These are phyloP conservation scores for Toxonevra muliebris DNA, from an alignment of 2,888 invertebrate genomes.

Conservation along the genomic window DNA sequence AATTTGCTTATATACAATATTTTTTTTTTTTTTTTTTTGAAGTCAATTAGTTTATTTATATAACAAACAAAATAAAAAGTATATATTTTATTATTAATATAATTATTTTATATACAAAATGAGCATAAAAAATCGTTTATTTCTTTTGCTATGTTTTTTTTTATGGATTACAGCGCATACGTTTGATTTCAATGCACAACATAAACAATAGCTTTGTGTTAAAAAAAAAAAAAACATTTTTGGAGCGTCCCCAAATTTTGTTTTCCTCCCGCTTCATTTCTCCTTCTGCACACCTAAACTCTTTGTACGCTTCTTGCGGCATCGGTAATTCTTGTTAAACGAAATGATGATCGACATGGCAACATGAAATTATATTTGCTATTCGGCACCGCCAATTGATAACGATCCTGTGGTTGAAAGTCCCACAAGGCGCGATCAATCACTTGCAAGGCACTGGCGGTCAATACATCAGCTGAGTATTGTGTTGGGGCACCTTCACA, in stretches of 20 bases:
- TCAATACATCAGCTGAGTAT: conserved; percentile 73
- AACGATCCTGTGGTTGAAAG: conserved; percentile 68
- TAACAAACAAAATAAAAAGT: conserved; percentile 8
- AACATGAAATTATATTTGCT: conserved; percentile 64
- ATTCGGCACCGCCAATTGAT: conserved; percentile 59
- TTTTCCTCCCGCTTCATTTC: background rate
- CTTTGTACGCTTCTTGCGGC: conserved; percentile 43
- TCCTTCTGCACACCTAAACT: conserved; percentile 38
- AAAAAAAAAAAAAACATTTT: conserved; percentile 16
- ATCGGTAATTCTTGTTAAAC: conserved; percentile 43
- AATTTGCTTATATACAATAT: background rate
- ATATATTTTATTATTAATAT: conserved; percentile 32
- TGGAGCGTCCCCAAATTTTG: conserved; percentile 33
- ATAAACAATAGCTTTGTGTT: no score
- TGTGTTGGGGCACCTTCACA: conserved; percentile 72
- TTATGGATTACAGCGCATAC: background rate
- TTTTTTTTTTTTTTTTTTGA: background rate
- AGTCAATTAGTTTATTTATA: conserved; percentile 14
- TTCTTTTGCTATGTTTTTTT: conserved; percentile 20
- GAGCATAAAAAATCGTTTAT: conserved; percentile 19
- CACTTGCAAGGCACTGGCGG: conserved; percentile 70
- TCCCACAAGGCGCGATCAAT: conserved; percentile 72
- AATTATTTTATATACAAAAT: conserved; percentile 20
- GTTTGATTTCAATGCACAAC: no score
- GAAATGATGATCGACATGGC: conserved; percentile 65